These are phyloP conservation scores for Gobius niger DNA, from an alignment of 2,113 vertebrate genomes.

Conservation along the genomic window DNA sequence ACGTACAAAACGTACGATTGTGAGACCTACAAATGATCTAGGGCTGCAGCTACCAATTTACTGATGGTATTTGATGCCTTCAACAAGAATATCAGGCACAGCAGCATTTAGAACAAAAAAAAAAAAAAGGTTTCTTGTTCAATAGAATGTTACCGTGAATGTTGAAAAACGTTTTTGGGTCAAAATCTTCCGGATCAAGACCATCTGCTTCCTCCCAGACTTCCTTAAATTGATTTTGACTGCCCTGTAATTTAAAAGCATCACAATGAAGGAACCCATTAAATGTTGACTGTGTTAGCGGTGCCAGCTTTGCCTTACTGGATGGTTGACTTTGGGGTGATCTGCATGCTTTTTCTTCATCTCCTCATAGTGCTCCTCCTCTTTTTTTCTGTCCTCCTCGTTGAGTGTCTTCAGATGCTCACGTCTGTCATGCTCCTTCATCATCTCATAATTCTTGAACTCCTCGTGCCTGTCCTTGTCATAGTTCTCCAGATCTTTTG, in stretches of 20 bases:
- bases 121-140: neutral
- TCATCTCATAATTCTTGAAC: conserved; percentile 97
- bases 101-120: no score
- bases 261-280: neutral
- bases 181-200: conserved; percentile 94
- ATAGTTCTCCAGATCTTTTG: conserved; percentile 91
- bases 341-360: conserved; percentile 95
- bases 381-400: conserved; percentile 85
- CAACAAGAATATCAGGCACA: no score
- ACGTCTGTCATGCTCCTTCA: conserved; percentile 92
- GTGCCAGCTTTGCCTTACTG: conserved; percentile 75
- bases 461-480: conserved; percentile 95
- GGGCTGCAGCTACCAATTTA: no score
- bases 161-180: conserved; percentile 97
- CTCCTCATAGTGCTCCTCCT: conserved; percentile 91
- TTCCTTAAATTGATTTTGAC: conserved; percentile 96
- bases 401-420: conserved; percentile 91
- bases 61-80: no score
- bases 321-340: conserved; percentile 97
- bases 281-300: neutral
- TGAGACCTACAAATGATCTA: no score
- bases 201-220: conserved; percentile 98
- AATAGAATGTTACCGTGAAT: conserved; percentile 84
- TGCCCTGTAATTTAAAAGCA: conserved; percentile 80
- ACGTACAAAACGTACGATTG: no score